phyloP scores from a whole-genome alignment of 2,797 vertebrate genomes.

The Falco naumanni region DNA sequence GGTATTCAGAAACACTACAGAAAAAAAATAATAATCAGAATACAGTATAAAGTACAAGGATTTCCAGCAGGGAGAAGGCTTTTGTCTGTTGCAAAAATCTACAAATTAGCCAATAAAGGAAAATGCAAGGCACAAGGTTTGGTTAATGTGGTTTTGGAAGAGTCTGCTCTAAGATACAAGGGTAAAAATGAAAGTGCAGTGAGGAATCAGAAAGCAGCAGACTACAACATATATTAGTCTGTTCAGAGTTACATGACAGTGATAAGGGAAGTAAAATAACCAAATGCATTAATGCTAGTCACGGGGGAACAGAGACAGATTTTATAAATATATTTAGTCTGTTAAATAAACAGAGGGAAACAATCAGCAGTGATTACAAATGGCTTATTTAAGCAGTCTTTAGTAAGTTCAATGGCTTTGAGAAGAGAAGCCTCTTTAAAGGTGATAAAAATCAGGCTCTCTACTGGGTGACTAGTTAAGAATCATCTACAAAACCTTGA shows the following conservation, averaged over 20 bases:
- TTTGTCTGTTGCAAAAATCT: background rate
- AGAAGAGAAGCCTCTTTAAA: background rate
- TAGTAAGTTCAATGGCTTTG: conserved; percentile 10
- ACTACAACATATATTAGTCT: background rate
- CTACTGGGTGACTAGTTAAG: background rate
- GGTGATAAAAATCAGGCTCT: background rate
- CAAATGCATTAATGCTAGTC: conserved; percentile 33
- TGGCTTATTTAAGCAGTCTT: conserved; percentile 38
- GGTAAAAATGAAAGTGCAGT: background rate
- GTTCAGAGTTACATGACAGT: background rate
- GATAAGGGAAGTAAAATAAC: conserved; percentile 34
- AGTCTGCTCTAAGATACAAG: background rate
- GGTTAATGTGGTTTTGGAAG: background rate
- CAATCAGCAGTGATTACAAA: conserved; percentile 57
- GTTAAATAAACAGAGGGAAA: conserved; percentile 51
- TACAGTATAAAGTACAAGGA: background rate
- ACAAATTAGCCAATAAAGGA: background rate
- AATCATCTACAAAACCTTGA: background rate
- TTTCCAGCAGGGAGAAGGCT: background rate
- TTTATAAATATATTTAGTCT: conserved; percentile 40
- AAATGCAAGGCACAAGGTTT: background rate
- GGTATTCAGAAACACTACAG: background rate
- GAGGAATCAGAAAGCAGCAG: background rate
- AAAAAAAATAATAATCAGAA: background rate
- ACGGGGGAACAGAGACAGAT: conserved; percentile 8